Conservation (phyloP, 2,113 vertebrate species). For the Prinia subflava region DNA sequence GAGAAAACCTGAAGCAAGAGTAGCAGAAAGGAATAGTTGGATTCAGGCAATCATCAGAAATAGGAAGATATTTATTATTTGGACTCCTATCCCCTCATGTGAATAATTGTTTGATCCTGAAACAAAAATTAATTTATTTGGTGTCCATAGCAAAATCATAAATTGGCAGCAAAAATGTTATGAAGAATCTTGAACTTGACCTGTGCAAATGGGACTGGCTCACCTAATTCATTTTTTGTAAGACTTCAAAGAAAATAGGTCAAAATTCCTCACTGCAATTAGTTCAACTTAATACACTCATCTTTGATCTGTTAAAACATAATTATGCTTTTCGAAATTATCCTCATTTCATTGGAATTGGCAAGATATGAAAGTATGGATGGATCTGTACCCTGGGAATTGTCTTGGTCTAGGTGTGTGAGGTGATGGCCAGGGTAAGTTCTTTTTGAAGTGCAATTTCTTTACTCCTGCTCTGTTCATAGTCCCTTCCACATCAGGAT, state of each 20-base stretch:
- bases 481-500: not conserved
- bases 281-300: not conserved
- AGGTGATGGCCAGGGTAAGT: not conserved
- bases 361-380: conserved; percentile 4
- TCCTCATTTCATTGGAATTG: not conserved
- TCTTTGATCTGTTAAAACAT: conserved; percentile 25
- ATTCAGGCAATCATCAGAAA: not conserved
- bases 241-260: conserved; percentile 36
- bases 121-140: not conserved
- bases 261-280: conserved; percentile 36
- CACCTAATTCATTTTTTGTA: not conserved
- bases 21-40: not conserved
- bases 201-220: not conserved
- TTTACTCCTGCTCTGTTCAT: not conserved
- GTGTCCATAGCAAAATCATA: not conserved
- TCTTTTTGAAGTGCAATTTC: not conserved
- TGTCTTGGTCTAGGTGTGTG: not conserved
- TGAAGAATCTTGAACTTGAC: not conserved
- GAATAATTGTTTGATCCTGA: not conserved
- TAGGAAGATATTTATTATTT: not conserved
- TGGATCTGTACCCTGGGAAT: not conserved
- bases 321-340: conserved; percentile 8
- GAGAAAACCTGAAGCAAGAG: not conserved
- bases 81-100: not conserved
- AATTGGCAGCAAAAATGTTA: not conserved